Conservation (phyloP, 1,140 invertebrate genomes). For the Orussus abietinus region DNA sequence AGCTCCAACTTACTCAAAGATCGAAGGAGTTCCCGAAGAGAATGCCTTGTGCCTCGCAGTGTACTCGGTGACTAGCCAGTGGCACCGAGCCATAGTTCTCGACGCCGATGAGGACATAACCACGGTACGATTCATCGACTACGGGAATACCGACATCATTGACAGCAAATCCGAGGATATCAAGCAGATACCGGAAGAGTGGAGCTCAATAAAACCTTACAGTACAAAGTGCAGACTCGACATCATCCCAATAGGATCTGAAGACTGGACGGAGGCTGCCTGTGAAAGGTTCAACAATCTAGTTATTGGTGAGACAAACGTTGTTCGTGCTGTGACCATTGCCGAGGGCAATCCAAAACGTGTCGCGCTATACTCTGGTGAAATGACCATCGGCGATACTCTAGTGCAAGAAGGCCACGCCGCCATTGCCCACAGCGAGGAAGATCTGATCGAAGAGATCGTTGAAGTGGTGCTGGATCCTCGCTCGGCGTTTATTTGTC, state of each 20-base stretch:
- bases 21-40: slow-evolving; percentile 56
- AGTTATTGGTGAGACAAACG: slow-evolving; percentile 31
- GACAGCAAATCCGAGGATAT: slow-evolving; percentile 57
- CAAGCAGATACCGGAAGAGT: slow-evolving; percentile 57
- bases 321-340: slow-evolving; percentile 7
- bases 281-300: slow-evolving; percentile 58
- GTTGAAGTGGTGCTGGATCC: slow-evolving; percentile 36
- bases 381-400: slow-evolving; percentile 27
- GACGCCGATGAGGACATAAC: slow-evolving; percentile 66
- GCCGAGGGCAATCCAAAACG: slow-evolving; percentile 13
- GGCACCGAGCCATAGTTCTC: slow-evolving; percentile 79
- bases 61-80: slow-evolving; percentile 68
- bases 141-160: slow-evolving; percentile 72
- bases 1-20: slow-evolving; percentile 46
- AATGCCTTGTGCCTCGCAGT: slow-evolving; percentile 68
- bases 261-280: slow-evolving; percentile 64
- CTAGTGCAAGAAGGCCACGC: slow-evolving; percentile 47
- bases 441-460: slow-evolving; percentile 37
- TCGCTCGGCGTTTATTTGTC: slow-evolving; percentile 51
- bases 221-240: slow-evolving; percentile 64
- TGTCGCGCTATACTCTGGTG: slow-evolving; percentile 20
- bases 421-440: slow-evolving; percentile 50
- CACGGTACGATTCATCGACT: slow-evolving; percentile 78
- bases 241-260: slow-evolving; percentile 58
- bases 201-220: slow-evolving; percentile 54